Base-by-base conservation (phyloP, 2,113 vertebrate species). In the Pongo pygmaeus region DNA sequence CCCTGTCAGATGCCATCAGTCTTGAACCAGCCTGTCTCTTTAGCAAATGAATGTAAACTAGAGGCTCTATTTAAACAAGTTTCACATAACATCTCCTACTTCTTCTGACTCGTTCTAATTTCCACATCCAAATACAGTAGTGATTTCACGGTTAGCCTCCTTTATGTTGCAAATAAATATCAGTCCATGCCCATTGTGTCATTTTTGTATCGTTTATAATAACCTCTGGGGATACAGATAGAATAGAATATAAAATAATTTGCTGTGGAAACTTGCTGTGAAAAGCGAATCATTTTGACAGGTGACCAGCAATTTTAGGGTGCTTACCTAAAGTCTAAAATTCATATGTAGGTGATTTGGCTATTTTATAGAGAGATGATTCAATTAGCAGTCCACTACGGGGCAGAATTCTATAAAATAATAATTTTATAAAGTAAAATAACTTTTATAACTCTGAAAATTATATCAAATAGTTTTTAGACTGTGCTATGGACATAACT, bases 311-410 rank as follows among this genome's bases (percentile, higher is more conserved):
- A 95, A 10, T 72, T 80, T 79, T 74, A 79, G 52, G 22, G 6
- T 40, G 16, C 23, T 83, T 27, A 90, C 70, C 89, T 96, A 64
- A 90, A 87, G 57, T 86, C 40, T 89, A 84, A 93, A 94, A 85
- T 75, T 70, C 64, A 50, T 1, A 59, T 18, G 50, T 74, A 69
- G 27, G 46, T 67, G 30, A 92, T 89, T 80, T 85, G 67, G 8
- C 55, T 59, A 50, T 77, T 91, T 89, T 75, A 81, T 67, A 46
- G 55, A 95, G 61, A 50, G 67, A 52, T 27, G 35, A 89, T 70
- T 43, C 9, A 25, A 91, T 32, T 69, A 74, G 40, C 50, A 95
- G 57, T 91, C 94, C 55, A 95, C 16, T 89, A 30, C 40, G 17
- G 90, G 14, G 69, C 35, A 81, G 50, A 85, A 83, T 59, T 87